These are phyloP conservation scores for Acronicta alni DNA, from an alignment of 2,888 invertebrate genomes.

Conservation along the genomic window DNA sequence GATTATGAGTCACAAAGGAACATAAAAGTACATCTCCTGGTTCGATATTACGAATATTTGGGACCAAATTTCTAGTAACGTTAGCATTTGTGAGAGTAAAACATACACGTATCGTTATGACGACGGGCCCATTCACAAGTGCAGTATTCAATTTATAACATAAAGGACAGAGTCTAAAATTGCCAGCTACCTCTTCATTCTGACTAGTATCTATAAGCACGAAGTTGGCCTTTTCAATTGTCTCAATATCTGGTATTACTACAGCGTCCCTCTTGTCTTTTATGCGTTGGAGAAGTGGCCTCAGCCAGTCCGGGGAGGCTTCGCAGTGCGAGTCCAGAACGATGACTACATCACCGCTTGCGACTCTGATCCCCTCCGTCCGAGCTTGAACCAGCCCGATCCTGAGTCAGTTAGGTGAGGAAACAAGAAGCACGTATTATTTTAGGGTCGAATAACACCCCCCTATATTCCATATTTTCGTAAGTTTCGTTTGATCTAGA, in stretches of 20 bases:
- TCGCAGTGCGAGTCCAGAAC: slow-evolving; percentile 98
- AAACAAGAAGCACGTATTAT: not conserved
- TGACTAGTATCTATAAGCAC: slow-evolving; percentile 64
- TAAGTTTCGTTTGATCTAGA: too few relatives aligned
- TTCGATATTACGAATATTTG: not conserved
- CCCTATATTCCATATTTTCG: too few relatives aligned
- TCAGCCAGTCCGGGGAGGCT: slow-evolving; percentile 93
- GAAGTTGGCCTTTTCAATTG: slow-evolving; percentile 94
- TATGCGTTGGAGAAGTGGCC: slow-evolving; percentile 94
- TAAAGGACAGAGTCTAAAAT: not conserved
- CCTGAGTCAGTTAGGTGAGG: slow-evolving; percentile 77
- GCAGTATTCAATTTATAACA: not conserved
- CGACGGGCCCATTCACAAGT: not conserved
- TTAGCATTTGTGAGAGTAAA: too few relatives aligned
- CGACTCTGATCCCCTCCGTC: slow-evolving; percentile 94
- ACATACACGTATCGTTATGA: slow-evolving; percentile 1
- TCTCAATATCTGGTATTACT: slow-evolving; percentile 97
- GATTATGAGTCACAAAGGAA: slow-evolving; percentile 9
- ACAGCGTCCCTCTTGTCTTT: slow-evolving; percentile 92
- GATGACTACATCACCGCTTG: slow-evolving; percentile 93
- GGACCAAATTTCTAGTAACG: not conserved
- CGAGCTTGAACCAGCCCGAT: slow-evolving; percentile 95
- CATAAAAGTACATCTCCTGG: not conserved
- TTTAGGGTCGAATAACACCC: not conserved
- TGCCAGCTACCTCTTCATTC: slow-evolving; percentile 15